These are phyloP conservation scores for Rutilus rutilus DNA, from an alignment of 2,113 vertebrate species.

Conservation along the genomic window DNA sequence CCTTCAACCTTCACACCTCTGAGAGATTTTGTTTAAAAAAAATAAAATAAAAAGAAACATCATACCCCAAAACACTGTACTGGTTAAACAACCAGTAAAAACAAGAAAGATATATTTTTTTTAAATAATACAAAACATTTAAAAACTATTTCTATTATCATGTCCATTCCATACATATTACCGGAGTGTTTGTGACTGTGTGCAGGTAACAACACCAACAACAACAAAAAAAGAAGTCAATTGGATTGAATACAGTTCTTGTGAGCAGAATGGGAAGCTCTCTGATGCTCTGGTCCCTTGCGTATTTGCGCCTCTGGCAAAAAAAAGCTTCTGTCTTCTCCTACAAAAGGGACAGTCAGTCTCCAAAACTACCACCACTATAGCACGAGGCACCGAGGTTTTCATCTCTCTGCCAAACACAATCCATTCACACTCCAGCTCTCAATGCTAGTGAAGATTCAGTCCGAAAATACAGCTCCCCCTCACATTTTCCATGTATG, in stretches of 20 bases:
- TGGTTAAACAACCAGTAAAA: slow-evolving; percentile 11
- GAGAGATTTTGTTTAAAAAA: not conserved
- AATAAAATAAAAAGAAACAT: not conserved
- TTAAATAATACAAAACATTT: not conserved
- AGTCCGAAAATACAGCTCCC: not conserved
- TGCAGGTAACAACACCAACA: not conserved
- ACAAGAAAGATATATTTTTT: not conserved
- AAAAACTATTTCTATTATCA: not conserved
- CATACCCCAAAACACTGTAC: not conserved
- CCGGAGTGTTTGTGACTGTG: not conserved
- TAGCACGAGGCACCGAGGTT: slow-evolving; percentile 19
- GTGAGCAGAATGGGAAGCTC: not conserved
- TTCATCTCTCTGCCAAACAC: slow-evolving; percentile 21
- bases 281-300: not conserved
- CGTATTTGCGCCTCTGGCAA: not conserved
- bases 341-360: not conserved
- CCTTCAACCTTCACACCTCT: slow-evolving; percentile 4
- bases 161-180: not conserved
- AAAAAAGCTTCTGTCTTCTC: not conserved
- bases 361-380: not conserved
- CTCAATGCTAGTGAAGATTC: not conserved
- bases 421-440: not conserved
- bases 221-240: not conserved
- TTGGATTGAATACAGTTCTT: not conserved
- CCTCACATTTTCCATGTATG: not conserved